These are phyloP conservation scores for Sparus aurata DNA, from an alignment of 2,797 vertebrate species.

Conservation along the genomic window DNA sequence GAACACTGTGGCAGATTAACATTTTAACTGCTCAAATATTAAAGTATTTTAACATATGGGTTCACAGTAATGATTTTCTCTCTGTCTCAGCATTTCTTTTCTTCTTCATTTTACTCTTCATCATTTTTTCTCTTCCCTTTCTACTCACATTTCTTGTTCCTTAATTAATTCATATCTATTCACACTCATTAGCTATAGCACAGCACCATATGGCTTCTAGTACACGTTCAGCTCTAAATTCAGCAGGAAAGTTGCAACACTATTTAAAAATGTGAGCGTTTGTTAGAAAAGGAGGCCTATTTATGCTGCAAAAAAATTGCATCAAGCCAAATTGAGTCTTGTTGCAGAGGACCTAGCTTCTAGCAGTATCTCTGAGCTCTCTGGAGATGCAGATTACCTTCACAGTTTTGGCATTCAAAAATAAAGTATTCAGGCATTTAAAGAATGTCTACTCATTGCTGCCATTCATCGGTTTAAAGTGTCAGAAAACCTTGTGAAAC, in stretches of 20 bases:
- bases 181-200: conserved; percentile 62
- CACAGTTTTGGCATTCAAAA: conserved; percentile 29
- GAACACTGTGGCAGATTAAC: conserved; percentile 14
- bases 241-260: conserved; percentile 31
- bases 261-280: conserved; percentile 47
- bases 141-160: conserved; percentile 24
- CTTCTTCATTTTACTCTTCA: conserved; percentile 36
- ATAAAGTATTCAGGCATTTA: conserved; percentile 71
- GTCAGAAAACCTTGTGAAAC: conserved; percentile 17
- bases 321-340: conserved; percentile 27
- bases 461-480: conserved; percentile 26
- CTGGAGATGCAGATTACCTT: conserved; percentile 21
- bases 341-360: conserved; percentile 14
- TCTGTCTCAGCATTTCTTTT: conserved; percentile 30
- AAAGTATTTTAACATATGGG: conserved; percentile 34
- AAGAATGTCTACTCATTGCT: conserved; percentile 13
- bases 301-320: conserved; percentile 25
- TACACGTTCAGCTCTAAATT: conserved; percentile 54
- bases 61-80: conserved; percentile 23
- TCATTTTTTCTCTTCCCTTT: conserved; percentile 38
- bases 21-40: conserved; percentile 22
- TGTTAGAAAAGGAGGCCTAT: conserved; percentile 8
- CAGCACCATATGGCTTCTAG: conserved; percentile 64
- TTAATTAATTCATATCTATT: conserved; percentile 66
- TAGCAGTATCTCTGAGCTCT: conserved; percentile 9